A percentile compares a stretch with the other conserved stretches of the same genome.
phyloP scores from a whole-genome alignment of 2,113 vertebrate genomes.

The Synodontis membranacea region DNA sequence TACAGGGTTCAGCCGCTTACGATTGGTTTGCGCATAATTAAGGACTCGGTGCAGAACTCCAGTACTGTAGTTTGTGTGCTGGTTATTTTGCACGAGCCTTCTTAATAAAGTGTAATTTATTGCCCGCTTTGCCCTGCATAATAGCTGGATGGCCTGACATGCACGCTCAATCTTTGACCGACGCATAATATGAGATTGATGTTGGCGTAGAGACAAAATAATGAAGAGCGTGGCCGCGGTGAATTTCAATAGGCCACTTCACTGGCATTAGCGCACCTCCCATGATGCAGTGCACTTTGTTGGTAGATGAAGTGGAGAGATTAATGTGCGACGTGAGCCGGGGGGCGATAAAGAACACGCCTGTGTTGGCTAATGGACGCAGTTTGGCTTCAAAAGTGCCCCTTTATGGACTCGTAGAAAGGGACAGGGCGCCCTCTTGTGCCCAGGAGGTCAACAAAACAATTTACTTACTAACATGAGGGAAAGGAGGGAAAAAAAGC shows the following conservation, averaged over 20 bases:
- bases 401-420: not conserved
- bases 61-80: not conserved
- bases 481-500: not conserved
- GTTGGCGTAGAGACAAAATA: conserved; percentile 37
- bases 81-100: conserved; percentile 31
- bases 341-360: conserved; percentile 10
- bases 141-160: conserved; percentile 42
- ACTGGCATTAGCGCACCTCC: conserved; percentile 42
- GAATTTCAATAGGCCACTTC: conserved; percentile 52
- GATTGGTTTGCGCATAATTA: not conserved
- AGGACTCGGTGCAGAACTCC: not conserved
- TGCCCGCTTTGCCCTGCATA: conserved; percentile 23
- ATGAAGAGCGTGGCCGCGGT: conserved; percentile 46
- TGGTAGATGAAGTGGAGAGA: conserved; percentile 46
- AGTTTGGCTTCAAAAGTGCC: not conserved
- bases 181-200: conserved; percentile 51
- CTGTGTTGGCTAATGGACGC: conserved; percentile 2
- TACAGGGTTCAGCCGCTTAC: not conserved
- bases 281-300: conserved; percentile 37
- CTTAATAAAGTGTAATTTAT: conserved; percentile 54
- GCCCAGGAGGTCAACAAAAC: conserved; percentile 14
- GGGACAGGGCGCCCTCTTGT: conserved; percentile 9
- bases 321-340: conserved; percentile 34
- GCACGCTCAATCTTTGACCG: conserved; percentile 44
- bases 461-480: not conserved